Conservation (phyloP, 2,113 vertebrate species). For the Riparia riparia region DNA sequence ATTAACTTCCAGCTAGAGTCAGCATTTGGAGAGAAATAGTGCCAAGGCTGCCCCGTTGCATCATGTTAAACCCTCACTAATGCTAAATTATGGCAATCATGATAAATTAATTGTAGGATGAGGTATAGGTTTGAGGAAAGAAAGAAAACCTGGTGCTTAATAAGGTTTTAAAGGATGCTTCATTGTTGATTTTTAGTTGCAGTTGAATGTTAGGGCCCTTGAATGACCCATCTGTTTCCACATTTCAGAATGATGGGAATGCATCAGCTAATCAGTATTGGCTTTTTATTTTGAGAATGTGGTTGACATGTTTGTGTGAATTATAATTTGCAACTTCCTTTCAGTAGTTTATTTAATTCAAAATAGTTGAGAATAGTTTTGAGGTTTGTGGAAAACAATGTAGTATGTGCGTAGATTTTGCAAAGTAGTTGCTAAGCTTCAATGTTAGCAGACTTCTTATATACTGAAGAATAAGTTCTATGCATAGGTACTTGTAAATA, state of each 20-base stretch:
- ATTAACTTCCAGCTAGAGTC: not conserved
- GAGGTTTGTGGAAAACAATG: not conserved
- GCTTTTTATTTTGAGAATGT: constrained; percentile 3
- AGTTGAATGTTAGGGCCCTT: not conserved
- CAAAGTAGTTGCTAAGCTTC: not conserved
- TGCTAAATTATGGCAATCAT: not conserved
- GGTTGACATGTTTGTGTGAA: not conserved
- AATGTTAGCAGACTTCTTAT: not conserved
- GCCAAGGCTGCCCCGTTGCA: not conserved
- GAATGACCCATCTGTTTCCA: not conserved
- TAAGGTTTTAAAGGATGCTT: constrained; percentile 37
- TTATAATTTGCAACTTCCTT: not conserved
- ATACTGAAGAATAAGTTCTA: not conserved
- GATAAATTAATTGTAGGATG: not conserved
- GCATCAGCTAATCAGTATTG: not conserved
- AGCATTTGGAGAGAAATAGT: not conserved
- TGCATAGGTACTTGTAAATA: not conserved
- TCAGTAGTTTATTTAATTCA: not conserved
- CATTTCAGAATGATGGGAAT: not conserved
- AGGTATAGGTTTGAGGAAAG: not conserved
- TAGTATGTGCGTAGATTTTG: not conserved
- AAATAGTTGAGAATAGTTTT: not conserved
- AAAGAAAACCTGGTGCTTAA: constrained; percentile 1
- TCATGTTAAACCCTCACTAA: not conserved
- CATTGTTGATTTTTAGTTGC: not conserved